Evolutionary conservation across 2,888 invertebrate genomes (phyloP), one percentile per base, ranked within the genome.

Genomic region (Coenonympha glycerion): DNA sequence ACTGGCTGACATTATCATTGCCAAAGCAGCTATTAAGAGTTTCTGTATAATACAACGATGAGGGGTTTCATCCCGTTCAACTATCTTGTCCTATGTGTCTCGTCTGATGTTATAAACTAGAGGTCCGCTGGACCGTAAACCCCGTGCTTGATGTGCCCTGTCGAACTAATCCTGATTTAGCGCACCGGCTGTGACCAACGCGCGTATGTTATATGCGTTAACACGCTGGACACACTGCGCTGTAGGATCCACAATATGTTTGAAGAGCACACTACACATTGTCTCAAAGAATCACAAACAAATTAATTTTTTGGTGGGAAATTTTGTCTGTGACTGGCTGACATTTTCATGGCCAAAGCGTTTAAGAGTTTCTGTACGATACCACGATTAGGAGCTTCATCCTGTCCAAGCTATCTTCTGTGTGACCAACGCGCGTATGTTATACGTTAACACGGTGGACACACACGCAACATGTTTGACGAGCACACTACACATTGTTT

Each of bases 161-260:
- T 81, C 77, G 59, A 57, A 65, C 78, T 87, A 86, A 87, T 82
- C 84, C 85, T 86, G 86, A 87, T 87, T 84, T 86, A 86, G 79
- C 79, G 73, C 62, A 65, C 68, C 70, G 65, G 71, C 70, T 68
- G 73, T 66, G 68, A 68, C 69, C 70, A 68, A 54, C 60, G 67
- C 56, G 64, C 69, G 73, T 83, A 79, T 67, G 76, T 81, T 80
- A 79, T 69, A 63, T n/a, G n/a, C 74, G 70, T 69, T 73, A 77
- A 74, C 70, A 60, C 58, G 62, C 48, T 30, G 3, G 55, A 75
- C 73, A 73, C 67, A 76, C 69, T 49, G 69, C 4, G 21, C 4
- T 15, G 2, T 3, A 30, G 50, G 16, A 4, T 9, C 9, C 8
- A 8, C 15, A 24, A 39, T 22, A 13, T 19, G 37, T n/a, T 36